Conservation (phyloP, 2,888 invertebrate species). For the Pseudococcus jackbeardsleyi region DNA sequence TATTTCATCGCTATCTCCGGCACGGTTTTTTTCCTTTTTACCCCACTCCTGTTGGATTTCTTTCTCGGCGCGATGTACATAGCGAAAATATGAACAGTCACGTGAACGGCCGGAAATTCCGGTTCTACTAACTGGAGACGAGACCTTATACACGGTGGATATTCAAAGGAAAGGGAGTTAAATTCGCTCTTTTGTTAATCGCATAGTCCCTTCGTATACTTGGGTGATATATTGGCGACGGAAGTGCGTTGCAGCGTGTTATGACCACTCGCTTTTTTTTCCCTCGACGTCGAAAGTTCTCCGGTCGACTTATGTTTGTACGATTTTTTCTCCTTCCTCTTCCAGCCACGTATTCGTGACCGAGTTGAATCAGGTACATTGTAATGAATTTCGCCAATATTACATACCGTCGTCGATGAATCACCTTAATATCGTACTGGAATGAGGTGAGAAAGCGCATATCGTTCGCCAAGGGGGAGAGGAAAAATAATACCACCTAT, state of each 20-base stretch:
- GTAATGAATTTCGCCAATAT: neutral
- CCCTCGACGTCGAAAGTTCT: neutral
- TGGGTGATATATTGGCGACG: constrained; percentile 59
- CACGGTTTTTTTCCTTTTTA: neutral
- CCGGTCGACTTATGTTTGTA: constrained; percentile 8
- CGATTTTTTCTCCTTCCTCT: neutral
- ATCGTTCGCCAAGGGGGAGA: neutral
- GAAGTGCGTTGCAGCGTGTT: constrained; percentile 59
- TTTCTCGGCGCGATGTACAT: neutral
- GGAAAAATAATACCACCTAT: neutral
- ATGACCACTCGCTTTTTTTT: constrained; percentile 58
- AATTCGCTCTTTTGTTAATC: constrained; percentile 57
- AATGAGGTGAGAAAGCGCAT: neutral
- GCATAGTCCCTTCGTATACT: constrained; percentile 42
- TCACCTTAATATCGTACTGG: neutral
- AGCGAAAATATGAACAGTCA: constrained; percentile 60
- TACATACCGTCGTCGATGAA: neutral
- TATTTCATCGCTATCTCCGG: neutral
- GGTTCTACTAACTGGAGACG: constrained; percentile 60
- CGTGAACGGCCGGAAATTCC: constrained; percentile 64
- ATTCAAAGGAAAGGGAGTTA: constrained; percentile 49
- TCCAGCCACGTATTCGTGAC: neutral
- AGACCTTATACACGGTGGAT: constrained; percentile 50
- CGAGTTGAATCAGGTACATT: constrained; percentile 18
- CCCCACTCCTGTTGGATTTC: neutral